Percentiles rank a stretch among this genome's conserved stretches.
Evolutionary conservation across 2,888 invertebrate genomes (phyloP).

Genomic region (Onchidella celtica): DNA sequence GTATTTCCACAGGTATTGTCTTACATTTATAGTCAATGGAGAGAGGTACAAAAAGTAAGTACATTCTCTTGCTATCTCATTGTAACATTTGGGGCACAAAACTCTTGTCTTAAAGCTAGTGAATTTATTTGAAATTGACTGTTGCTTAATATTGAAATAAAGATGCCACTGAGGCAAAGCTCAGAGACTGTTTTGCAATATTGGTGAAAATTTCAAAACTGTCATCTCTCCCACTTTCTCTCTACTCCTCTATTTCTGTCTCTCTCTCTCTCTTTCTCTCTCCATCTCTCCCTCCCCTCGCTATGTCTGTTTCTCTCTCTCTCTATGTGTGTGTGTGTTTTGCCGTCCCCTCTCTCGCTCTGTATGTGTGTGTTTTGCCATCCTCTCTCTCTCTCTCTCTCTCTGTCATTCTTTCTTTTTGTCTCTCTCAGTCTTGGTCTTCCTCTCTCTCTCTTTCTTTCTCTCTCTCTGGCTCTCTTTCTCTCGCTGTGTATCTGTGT

Average conservation of each 20-base stretch:
- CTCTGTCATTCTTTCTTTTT: background rate
- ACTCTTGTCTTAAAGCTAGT: no score
- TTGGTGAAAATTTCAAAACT: background rate
- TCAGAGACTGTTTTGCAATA: no score
- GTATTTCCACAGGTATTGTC: conserved; percentile 24
- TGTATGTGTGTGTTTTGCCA: background rate
- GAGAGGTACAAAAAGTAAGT: conserved; percentile 44
- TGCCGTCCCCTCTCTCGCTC: background rate
- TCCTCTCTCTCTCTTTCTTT: background rate
- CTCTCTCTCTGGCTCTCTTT: background rate
- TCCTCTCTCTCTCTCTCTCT: background rate
- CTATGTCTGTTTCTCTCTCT: background rate
- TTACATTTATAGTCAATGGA: conserved; percentile 42
- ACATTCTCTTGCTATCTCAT: no score
- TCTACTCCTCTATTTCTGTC: background rate
- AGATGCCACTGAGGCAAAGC: no score
- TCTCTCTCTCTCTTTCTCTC: background rate
- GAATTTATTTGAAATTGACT: no score
- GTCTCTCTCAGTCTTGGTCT: background rate
- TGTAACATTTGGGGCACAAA: no score
- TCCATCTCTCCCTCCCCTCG: background rate
- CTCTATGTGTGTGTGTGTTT: background rate
- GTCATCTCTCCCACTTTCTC: background rate
- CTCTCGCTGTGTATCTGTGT: no score
- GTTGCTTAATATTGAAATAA: no score